Evolutionary conservation across 2,888 invertebrate genomes (phyloP).

Genomic region (Chesias legatella): DNA sequence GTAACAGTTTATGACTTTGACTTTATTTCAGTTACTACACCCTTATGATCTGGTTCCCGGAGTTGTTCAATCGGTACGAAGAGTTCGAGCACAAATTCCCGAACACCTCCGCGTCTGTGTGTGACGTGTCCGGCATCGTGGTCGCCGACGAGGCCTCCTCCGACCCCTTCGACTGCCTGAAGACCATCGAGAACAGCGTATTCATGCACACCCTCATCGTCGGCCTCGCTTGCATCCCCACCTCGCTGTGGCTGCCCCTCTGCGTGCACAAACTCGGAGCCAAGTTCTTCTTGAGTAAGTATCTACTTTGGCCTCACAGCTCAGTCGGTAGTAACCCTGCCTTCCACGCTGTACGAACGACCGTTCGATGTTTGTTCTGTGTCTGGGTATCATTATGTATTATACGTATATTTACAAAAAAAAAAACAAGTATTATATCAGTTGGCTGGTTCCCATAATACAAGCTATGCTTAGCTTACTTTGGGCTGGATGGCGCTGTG

Average conservation of each 20-base stretch:
- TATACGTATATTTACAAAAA: too few relatives aligned
- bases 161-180: constrained; percentile 82
- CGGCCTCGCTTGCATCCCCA: constrained; percentile 89
- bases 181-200: constrained; percentile 83
- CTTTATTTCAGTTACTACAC: constrained; percentile 88
- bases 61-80: constrained; percentile 91
- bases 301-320: neutral
- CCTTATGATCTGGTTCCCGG: constrained; percentile 95
- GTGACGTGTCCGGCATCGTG: constrained; percentile 86
- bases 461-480: too few relatives aligned
- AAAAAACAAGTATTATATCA: too few relatives aligned
- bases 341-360: too few relatives aligned
- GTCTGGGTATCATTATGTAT: too few relatives aligned
- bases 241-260: constrained; percentile 88
- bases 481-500: too few relatives aligned
- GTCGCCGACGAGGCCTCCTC: constrained; percentile 60
- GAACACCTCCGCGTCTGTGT: constrained; percentile 85
- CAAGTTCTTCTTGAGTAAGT: constrained; percentile 90
- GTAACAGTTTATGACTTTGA: neutral
- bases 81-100: constrained; percentile 85
- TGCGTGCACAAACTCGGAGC: constrained; percentile 90
- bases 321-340: too few relatives aligned
- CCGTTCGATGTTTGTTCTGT: too few relatives aligned
- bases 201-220: constrained; percentile 89
- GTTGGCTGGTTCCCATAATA: too few relatives aligned